Base-by-base conservation (phyloP, 2,113 vertebrate genomes). In the Hylia prasina region DNA sequence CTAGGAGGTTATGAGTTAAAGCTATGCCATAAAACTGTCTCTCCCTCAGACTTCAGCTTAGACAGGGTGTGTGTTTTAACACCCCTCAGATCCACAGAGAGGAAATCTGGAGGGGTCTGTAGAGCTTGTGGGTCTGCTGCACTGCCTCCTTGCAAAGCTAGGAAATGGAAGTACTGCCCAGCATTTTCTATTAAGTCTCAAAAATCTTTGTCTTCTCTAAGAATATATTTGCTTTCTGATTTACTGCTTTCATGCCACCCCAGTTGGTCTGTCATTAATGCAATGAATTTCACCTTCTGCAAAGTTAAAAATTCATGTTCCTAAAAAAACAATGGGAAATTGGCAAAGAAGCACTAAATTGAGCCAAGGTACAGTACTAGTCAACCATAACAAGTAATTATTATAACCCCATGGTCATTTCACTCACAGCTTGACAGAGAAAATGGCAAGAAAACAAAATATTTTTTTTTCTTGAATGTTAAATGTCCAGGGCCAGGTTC, bases 301-400 rank as follows among this genome's bases (percentile, higher is more conserved):
- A 50, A 86, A 86, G 82, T 78, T 92, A 90, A 89, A 94, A 93
- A 76, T 82, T 47, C 40, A 45, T 7, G 10, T 75, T 93, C 31
- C 45, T 70, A n/a, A 87, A 75, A 89, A 71, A 82, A 75, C 17
- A 15, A 66, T 57, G 39, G 39, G 47, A 77, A 94, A 82, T 66
- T 3, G 1, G 56, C 65, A 77, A 65, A 87, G 65, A 81, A 48
- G 7, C 72, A 54, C 54, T 80, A 75, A 61, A 90, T 23, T 37
- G 80, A 96, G 53, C 60, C 80, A 94, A 92, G 85, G 54, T 79
- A 31, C 72, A 35, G 57, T 83, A 82, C 73, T 66, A 93, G 90
- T 90, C 85, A 80, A 35, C 85, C 14, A 3, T 85, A 95, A 47
- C 80, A 95, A 89, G 88, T 78, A 95, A 96, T 96, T 95, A 84